Conservation (phyloP, 30 jellyfish, hydroid and myxozoan genomes). For the Clytia hemisphaerica region DNA sequence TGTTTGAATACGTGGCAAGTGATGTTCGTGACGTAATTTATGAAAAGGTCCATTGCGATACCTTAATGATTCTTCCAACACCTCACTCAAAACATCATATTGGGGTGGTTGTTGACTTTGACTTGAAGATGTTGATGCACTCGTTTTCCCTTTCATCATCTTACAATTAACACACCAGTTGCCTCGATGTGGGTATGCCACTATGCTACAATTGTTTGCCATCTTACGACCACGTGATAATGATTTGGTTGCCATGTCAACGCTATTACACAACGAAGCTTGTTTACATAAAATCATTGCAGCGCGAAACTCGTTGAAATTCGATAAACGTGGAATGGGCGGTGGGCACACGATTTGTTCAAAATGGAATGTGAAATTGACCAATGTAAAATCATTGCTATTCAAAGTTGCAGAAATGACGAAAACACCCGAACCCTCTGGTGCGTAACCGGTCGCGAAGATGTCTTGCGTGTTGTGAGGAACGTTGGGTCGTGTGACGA, state of each 20-base stretch:
- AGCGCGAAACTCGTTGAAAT: constrained; percentile 28
- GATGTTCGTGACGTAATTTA: no score
- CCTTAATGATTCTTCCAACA: no score
- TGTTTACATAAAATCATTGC: constrained; percentile 6
- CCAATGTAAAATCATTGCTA: neutral
- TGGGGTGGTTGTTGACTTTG: no score
- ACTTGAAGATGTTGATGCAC: no score
- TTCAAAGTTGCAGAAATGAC: constrained; percentile 15
- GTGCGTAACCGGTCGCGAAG: constrained; percentile 14
- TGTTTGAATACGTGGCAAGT: no score
- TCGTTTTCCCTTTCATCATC: no score
- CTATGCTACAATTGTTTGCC: constrained; percentile 8
- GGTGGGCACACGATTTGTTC: constrained; percentile 23
- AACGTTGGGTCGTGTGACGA: constrained; percentile 8
- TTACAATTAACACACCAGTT: constrained; percentile 8
- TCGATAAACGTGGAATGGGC: constrained; percentile 4
- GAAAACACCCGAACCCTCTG: constrained; percentile 12
- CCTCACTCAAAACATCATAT: no score
- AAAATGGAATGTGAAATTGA: constrained; percentile 18
- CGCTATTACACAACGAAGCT: constrained; percentile 19
- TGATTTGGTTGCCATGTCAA: neutral
- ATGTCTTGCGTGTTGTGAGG: constrained; percentile 13
- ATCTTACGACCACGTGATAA: neutral
- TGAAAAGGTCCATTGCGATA: no score
- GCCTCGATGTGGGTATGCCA: constrained; percentile 30